phyloP scores from a whole-genome alignment of 2,888 invertebrate species.

The Ellobium chinense region DNA sequence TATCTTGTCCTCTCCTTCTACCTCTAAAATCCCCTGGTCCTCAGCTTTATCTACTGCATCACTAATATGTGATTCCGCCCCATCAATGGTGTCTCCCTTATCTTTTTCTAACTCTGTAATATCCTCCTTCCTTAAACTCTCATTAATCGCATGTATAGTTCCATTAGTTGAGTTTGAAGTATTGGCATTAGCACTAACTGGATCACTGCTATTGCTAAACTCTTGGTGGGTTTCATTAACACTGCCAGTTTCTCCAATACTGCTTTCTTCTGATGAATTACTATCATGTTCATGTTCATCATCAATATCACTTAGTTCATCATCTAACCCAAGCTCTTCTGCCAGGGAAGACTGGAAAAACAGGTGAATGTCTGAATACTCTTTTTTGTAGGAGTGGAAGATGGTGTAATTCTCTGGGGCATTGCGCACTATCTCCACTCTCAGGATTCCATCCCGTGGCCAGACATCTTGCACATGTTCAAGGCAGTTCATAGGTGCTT shows the following conservation, averaged over 20 bases:
- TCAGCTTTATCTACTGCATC: conserved; percentile 1
- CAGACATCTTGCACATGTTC: conserved; percentile 90
- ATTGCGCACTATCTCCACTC: conserved; percentile 88
- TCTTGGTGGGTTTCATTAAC: too few relatives aligned
- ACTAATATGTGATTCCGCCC: neutral
- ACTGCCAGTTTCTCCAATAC: neutral
- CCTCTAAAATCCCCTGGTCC: conserved; percentile 39
- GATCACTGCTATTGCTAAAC: too few relatives aligned
- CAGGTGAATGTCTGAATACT: conserved; percentile 64
- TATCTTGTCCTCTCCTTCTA: neutral
- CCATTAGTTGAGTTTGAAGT: too few relatives aligned
- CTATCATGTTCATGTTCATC: neutral
- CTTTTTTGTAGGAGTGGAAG: conserved; percentile 89
- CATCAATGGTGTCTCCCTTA: neutral
- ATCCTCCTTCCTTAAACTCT: neutral
- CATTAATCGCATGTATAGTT: too few relatives aligned
- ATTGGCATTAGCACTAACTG: too few relatives aligned
- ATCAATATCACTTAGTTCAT: neutral
- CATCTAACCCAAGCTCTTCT: conserved; percentile 50
- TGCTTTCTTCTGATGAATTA: neutral
- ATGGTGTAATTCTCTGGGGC: conserved; percentile 85
- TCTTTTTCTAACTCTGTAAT: neutral
- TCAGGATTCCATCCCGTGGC: conserved; percentile 96
- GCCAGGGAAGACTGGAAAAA: conserved; percentile 56
- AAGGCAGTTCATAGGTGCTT: conserved; percentile 95